Evolutionary conservation across 2,113 vertebrate genomes (phyloP).

Genomic region (Meles meles): DNA sequence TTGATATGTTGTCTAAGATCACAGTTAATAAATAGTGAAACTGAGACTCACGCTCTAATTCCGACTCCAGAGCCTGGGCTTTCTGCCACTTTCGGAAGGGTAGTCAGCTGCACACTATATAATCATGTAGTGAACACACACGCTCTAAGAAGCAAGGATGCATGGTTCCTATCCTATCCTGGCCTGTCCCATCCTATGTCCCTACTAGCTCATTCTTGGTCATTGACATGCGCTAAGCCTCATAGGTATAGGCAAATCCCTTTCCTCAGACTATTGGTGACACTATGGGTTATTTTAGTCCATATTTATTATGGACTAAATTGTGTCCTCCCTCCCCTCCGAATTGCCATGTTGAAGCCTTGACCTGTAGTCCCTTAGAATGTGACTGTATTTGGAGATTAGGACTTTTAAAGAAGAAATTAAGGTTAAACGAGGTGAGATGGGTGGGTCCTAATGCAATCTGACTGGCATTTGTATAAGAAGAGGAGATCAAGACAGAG

Average conservation of each 20-base stretch:
- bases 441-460: neutral
- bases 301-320: neutral
- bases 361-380: neutral
- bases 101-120: rapidly evolving
- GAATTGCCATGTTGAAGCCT: neutral
- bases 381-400: neutral
- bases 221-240: neutral
- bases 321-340: neutral
- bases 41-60: neutral
- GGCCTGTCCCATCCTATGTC: neutral
- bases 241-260: neutral
- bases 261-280: neutral
- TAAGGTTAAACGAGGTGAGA: neutral
- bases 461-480: neutral
- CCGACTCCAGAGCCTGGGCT: neutral
- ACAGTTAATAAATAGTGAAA: neutral
- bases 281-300: neutral
- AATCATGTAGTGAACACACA: neutral
- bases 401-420: neutral
- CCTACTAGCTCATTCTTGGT: neutral
- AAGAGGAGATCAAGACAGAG: neutral
- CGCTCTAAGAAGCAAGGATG: neutral
- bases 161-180: neutral
- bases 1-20: neutral
- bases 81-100: neutral